A percentile compares a stretch with the other conserved stretches of the same genome.
phyloP scores from a whole-genome alignment of 2,113 vertebrate species.

The Oreochromis niloticus region DNA sequence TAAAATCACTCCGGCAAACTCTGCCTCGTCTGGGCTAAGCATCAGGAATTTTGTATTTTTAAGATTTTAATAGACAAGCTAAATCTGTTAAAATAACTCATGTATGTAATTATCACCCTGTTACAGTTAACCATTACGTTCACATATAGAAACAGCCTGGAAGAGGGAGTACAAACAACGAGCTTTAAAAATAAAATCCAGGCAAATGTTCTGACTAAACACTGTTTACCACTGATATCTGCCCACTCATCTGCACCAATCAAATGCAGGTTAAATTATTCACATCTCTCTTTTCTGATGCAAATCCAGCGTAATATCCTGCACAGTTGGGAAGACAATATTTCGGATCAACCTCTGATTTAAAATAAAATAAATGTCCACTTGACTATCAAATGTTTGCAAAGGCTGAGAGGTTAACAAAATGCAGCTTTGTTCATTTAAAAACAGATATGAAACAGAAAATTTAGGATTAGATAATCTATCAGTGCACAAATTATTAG shows the following conservation, averaged over 20 bases:
- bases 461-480: background rate
- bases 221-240: background rate
- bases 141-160: background rate
- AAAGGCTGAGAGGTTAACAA: background rate
- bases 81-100: background rate
- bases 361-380: background rate
- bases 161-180: background rate
- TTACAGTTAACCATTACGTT: background rate
- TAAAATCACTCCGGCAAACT: background rate
- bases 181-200: background rate
- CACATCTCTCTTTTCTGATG: background rate
- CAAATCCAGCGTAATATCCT: background rate
- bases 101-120: background rate
- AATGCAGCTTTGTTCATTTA: background rate
- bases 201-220: background rate
- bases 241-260: background rate
- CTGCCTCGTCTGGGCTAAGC: background rate
- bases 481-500: background rate
- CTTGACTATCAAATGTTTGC: background rate
- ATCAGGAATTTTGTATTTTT: background rate
- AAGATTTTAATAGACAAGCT: background rate
- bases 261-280: background rate
- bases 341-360: background rate
- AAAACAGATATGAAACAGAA: background rate
- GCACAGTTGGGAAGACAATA: fast-evolving